Evolutionary conservation across 1,140 invertebrate species (phyloP), one percentile per base, ranked within the genome.

Genomic region (Pomacea maculata): DNA sequence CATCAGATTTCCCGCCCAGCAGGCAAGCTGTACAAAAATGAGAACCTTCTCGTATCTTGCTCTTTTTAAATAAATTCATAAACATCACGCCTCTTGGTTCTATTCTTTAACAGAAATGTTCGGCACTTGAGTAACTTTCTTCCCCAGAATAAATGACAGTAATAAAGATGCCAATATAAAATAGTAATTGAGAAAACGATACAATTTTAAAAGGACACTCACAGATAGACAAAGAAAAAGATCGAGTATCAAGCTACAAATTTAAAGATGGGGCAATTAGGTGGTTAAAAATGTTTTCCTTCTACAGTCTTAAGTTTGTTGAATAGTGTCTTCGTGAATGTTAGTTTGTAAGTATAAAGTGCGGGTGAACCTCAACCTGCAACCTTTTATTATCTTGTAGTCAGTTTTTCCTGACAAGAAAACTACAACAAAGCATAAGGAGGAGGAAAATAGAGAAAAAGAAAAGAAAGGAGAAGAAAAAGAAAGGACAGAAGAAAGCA

Each of bases 1-100:
- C 91, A 95, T 94, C 73, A 97, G 90, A 86, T 96, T 96, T 57
- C 96, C 96, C 65, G 95, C 95, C 83, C 96, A 88, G 11, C 94
- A 94, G 57, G 82, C 87, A 52, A 84, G 80, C 87, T 88, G 75
- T 1, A 78, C 71, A 55, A 29, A 78, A 68, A 10, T 15, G 52
- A 74, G 9, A 29, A 29, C 34, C 2, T 64, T 57, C 12, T 15
- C 29, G 67, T 65, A 65, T 65, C 34, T 45, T 45, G 34, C 6
- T 45, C 34, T 45, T 61, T 61, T 61, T 61, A 61, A 14, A 61
- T 17, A 61, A 61, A 2, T 61, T 11, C 4, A 45, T 45, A 45
- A 2, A 45, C 57, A 61, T 61, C 11, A 17, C 57, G 1, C 1
- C 9, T 61, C 8, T 61, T 0, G 1, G 4, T 14, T 17, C 57